A percentile compares a stretch with the other conserved stretches of the same genome.
phyloP scores from a whole-genome alignment of 2,797 vertebrate genomes.

The Amazona ochrocephala region DNA sequence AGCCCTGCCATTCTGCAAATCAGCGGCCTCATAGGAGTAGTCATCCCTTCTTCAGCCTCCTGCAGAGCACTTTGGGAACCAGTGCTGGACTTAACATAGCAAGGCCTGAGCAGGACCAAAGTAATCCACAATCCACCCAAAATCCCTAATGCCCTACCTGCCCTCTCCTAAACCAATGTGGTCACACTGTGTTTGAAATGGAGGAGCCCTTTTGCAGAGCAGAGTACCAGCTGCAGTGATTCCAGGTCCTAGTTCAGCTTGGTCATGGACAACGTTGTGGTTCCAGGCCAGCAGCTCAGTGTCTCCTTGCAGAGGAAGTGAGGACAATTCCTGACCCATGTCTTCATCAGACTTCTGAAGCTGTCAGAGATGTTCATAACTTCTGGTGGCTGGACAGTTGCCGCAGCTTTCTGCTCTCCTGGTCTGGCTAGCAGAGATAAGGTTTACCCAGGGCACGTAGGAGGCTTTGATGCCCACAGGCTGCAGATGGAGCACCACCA shows the following conservation, averaged over 20 bases:
- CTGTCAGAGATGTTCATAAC: background rate
- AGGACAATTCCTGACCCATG: background rate
- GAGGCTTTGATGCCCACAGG: accelerated
- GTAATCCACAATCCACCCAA: background rate
- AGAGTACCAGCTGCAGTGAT: background rate
- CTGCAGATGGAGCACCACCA: background rate
- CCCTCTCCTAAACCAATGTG: background rate
- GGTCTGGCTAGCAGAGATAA: background rate
- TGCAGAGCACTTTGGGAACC: background rate
- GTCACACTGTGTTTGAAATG: background rate
- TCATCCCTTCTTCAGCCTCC: background rate
- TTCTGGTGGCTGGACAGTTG: background rate
- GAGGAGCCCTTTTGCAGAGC: background rate
- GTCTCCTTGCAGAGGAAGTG: background rate
- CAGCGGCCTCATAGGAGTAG: background rate
- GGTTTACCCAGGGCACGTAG: background rate
- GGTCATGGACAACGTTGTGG: accelerated
- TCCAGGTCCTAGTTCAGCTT: background rate
- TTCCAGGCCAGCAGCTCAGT: background rate
- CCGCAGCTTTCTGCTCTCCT: background rate
- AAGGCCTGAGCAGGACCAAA: background rate
- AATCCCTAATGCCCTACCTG: background rate
- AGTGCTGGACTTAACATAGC: background rate
- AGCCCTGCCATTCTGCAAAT: background rate
- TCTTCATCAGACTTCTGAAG: background rate